Conservation (phyloP, 2,797 vertebrate genomes). For the Lophius americanus region DNA sequence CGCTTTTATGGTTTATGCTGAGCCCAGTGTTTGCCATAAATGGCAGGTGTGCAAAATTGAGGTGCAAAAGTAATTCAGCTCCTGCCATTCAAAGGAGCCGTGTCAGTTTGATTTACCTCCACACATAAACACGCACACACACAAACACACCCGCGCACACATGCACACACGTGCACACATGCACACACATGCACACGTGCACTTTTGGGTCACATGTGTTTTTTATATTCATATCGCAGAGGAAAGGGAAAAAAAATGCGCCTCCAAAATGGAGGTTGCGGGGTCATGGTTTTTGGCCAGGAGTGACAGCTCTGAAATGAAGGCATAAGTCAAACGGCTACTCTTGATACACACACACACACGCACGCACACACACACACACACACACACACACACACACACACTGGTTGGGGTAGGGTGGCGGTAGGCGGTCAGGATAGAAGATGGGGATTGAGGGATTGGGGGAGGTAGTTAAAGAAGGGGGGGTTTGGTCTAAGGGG, state of each 20-base stretch:
- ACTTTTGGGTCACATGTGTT: slow-evolving; percentile 74
- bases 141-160: slow-evolving; percentile 33
- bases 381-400: slow-evolving; percentile 29
- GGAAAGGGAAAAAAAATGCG: slow-evolving; percentile 52
- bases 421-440: slow-evolving; percentile 41
- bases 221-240: slow-evolving; percentile 78
- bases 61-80: slow-evolving; percentile 76
- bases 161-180: slow-evolving; percentile 35
- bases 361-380: slow-evolving; percentile 25
- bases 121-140: slow-evolving; percentile 63
- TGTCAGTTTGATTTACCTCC: slow-evolving; percentile 77
- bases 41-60: slow-evolving; percentile 76
- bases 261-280: slow-evolving; percentile 74
- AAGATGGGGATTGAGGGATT: slow-evolving; percentile 40
- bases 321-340: slow-evolving; percentile 82
- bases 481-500: slow-evolving; percentile 56
- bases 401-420: slow-evolving; percentile 3
- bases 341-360: slow-evolving; percentile 53
- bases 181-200: slow-evolving; percentile 23
- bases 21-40: slow-evolving; percentile 63
- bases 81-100: slow-evolving; percentile 74
- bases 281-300: slow-evolving; percentile 82
- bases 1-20: slow-evolving; percentile 66
- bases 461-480: slow-evolving; percentile 44
- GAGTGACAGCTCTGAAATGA: slow-evolving; percentile 85